These are phyloP conservation scores for Aurelia aurita DNA, from an alignment of 30 jellyfish, hydroid and myxozoan genomes.

Conservation along the genomic window DNA sequence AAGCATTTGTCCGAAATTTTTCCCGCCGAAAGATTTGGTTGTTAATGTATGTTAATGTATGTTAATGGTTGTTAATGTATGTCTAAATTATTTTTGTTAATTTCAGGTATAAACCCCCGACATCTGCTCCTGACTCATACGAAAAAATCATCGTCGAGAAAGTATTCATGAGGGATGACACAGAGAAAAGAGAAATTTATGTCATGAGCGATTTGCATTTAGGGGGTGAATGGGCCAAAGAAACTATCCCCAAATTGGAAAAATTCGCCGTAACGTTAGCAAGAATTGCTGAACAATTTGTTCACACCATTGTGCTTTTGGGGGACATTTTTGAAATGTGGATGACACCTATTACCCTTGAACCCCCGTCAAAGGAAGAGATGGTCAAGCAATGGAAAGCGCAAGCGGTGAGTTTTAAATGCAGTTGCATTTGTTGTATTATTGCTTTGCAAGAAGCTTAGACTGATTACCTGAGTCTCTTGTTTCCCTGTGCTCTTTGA, in stretches of 20 bases:
- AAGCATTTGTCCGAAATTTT: too few species aligned
- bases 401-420: conserved; percentile 35
- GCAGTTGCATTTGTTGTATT: too few species aligned
- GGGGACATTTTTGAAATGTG: conserved; percentile 87
- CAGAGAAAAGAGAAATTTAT: conserved; percentile 65
- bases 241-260: conserved; percentile 30
- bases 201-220: conserved; percentile 78
- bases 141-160: conserved; percentile 41
- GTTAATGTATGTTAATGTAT: too few species aligned
- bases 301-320: conserved; percentile 67
- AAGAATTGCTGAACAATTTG: conserved; percentile 68
- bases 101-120: conserved; percentile 63
- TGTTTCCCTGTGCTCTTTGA: too few species aligned
- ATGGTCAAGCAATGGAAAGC: conserved; percentile 39
- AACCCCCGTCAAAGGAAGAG: conserved; percentile 53
- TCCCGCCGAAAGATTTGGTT: too few species aligned
- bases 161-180: conserved; percentile 49
- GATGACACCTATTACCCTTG: conserved; percentile 73
- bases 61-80: too few species aligned
- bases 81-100: too few species aligned
- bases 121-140: conserved; percentile 16
- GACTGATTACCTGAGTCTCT: too few species aligned
- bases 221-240: conserved; percentile 78
- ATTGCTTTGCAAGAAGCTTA: too few species aligned
- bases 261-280: conserved; percentile 44